These are phyloP conservation scores for Axis porcinus DNA, from an alignment of 2,113 vertebrate genomes.

Conservation along the genomic window DNA sequence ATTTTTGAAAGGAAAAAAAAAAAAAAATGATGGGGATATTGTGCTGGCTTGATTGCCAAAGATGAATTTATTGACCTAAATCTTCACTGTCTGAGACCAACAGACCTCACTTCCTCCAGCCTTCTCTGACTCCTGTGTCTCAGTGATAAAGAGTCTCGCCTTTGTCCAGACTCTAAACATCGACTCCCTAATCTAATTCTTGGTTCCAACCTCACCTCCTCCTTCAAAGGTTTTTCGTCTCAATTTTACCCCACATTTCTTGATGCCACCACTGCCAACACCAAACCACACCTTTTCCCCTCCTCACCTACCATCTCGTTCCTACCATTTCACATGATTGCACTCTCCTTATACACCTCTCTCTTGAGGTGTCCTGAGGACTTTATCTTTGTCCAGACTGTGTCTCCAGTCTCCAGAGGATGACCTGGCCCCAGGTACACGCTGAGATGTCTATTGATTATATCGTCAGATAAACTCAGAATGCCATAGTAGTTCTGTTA, in stretches of 20 bases:
- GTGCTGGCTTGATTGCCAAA: not conserved
- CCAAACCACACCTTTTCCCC: rapidly evolving
- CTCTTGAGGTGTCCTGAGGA: not conserved
- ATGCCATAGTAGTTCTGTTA: not conserved
- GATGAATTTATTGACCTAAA: not conserved
- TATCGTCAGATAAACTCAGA: not conserved
- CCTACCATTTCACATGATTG: not conserved
- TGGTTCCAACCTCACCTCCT: not conserved
- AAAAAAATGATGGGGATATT: not conserved
- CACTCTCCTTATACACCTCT: not conserved
- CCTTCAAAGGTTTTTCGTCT: not conserved
- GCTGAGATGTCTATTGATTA: not conserved
- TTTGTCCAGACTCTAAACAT: not conserved
- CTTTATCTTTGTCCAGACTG: not conserved
- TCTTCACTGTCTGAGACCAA: not conserved
- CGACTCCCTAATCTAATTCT: not conserved
- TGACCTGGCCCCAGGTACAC: not conserved
- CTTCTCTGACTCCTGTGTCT: not conserved
- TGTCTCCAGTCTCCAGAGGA: not conserved
- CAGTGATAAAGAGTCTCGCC: not conserved
- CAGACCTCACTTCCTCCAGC: not conserved
- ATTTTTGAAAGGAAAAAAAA: not conserved
- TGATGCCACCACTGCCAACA: not conserved
- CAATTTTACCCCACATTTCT: not conserved
- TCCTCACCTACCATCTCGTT: not conserved